Base-by-base conservation (phyloP, 1,140 invertebrate genomes). In the Thaumetopoea pityocampa region DNA sequence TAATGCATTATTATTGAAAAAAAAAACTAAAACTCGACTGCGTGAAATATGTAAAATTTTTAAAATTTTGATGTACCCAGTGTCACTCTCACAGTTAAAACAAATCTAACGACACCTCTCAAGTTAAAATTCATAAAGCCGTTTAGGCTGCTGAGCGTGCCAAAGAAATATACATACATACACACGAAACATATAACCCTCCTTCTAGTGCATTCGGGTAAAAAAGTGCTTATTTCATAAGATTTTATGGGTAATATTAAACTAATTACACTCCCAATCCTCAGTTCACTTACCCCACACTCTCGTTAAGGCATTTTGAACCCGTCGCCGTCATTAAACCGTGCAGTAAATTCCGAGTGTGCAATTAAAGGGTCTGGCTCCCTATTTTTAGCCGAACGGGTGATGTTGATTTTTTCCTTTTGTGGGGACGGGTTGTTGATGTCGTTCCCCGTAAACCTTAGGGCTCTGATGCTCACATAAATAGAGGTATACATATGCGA, bases 281-380 rank as follows among this genome's bases (percentile, higher is more conserved):
- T 62, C 36, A 53, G 45, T 33, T 28, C 49, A 57, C 58, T 65
- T 62, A 59, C 54, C 29, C 55, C 60, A 40, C 59, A 52, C 49
- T 50, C 52, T 51, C 49, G 52, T 53, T 53, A 51, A 44, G 46
- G 57, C 60, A 61, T 41, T 55, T 57, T 65, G 52, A 62, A 61
- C 61, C 43, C 56, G 64, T 67, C 46, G 53, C 51, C 64, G 68
- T 72, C 70, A 70, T 72, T 74, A 70, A 67, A 66, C 67, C 60
- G 59, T 65, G 63, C 60, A 64, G 65, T 74, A 76, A 71, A 79
- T 73, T 72, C 71, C 65, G 67, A 68, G 60, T 65, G 61, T 67
- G 67, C 65, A 71, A 76, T 76, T 76, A 76, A 74, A n/a, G 65
- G 60, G 48, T 57, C 68, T 49, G 54, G 55, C 54, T 65, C 55